Conservation (phyloP, 2,113 vertebrate genomes). For the Perognathus longimembris region DNA sequence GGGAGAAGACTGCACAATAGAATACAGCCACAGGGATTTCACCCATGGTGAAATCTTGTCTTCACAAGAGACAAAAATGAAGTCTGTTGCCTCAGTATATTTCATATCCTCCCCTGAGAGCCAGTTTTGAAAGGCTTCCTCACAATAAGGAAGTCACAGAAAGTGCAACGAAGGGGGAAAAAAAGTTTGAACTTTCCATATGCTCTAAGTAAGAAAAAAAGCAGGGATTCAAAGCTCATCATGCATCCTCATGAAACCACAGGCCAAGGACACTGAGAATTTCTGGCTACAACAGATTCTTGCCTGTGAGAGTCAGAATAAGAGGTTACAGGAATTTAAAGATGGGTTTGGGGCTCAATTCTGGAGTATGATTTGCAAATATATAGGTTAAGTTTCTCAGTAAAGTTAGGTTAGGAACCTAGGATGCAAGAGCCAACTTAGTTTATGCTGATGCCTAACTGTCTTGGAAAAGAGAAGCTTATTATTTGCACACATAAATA, state of each 20-base stretch:
- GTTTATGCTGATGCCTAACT: slow-evolving; percentile 58
- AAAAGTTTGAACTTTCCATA: background rate
- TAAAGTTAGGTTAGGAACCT: slow-evolving; percentile 72
- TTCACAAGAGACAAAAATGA: background rate
- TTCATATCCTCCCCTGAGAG: background rate
- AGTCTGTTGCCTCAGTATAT: background rate
- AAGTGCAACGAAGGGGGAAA: background rate
- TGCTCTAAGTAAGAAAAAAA: background rate
- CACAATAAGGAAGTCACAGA: background rate
- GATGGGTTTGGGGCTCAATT: slow-evolving; percentile 59
- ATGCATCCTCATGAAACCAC: background rate
- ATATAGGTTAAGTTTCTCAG: slow-evolving; percentile 72
- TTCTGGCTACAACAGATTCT: slow-evolving; percentile 26
- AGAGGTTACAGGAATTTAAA: slow-evolving; percentile 70
- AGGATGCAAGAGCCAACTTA: slow-evolving; percentile 60
- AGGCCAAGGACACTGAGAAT: background rate
- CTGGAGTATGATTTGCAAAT: slow-evolving; percentile 69
- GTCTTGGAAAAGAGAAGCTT: slow-evolving; percentile 64
- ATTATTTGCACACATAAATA: slow-evolving; percentile 67
- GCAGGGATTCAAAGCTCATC: background rate
- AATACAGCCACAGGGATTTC: background rate
- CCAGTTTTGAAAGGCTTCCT: background rate
- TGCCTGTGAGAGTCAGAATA: slow-evolving; percentile 53
- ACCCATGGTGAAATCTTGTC: background rate
- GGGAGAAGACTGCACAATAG: background rate